Conservation (phyloP, 2,797 vertebrate genomes). For the Tragopan temminckii region DNA sequence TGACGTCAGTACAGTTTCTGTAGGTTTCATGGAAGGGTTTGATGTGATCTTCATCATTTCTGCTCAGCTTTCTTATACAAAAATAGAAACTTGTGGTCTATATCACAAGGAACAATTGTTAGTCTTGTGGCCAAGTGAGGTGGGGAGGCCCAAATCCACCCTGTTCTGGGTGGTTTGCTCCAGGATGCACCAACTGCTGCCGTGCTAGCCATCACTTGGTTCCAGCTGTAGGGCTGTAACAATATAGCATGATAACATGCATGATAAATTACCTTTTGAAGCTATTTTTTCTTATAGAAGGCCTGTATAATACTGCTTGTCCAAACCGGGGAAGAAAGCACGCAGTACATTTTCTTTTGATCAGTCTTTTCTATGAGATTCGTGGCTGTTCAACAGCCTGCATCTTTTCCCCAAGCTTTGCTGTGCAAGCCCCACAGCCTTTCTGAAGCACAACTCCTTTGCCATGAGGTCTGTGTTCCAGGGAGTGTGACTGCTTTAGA, state of each 20-base stretch:
- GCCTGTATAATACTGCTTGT: background rate
- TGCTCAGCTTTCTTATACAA: background rate
- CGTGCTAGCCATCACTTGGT: accelerated
- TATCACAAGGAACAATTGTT: background rate
- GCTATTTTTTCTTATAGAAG: background rate
- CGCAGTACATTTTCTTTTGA: background rate
- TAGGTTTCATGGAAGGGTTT: background rate
- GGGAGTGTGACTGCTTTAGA: background rate
- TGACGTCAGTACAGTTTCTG: background rate
- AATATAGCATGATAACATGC: background rate
- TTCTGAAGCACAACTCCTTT: background rate
- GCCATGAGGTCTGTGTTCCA: background rate
- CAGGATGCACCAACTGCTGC: background rate
- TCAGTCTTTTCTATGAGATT: background rate
- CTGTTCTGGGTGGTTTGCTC: background rate
- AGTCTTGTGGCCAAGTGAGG: background rate
- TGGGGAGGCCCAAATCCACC: background rate
- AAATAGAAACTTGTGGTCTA: background rate
- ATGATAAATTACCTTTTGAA: background rate
- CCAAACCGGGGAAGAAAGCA: background rate
- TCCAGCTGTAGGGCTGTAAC: accelerated
- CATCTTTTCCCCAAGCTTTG: background rate
- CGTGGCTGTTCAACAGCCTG: background rate
- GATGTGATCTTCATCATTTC: background rate
- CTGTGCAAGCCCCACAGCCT: background rate